Evolutionary conservation across 1,140 invertebrate genomes (phyloP).

Genomic region (Drosophila equinoxialis): DNA sequence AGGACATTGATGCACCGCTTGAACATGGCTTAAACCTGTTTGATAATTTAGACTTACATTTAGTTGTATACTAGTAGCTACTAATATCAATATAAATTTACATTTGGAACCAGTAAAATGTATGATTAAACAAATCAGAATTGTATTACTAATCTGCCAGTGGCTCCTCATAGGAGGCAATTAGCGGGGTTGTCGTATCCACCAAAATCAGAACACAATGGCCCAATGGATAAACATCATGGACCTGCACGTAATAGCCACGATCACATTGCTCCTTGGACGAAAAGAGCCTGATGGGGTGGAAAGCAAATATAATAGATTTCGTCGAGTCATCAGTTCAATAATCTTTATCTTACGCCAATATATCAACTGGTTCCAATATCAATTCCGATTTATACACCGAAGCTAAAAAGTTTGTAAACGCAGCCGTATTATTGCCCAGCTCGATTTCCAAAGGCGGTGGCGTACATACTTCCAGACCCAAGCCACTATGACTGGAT

Average conservation of each 20-base stretch:
- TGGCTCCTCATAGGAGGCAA: slow-evolving; percentile 65
- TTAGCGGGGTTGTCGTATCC: slow-evolving; percentile 86
- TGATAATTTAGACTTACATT: slow-evolving; percentile 53
- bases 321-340: neutral
- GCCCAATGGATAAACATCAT: slow-evolving; percentile 85
- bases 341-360: slow-evolving; percentile 83
- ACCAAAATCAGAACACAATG: slow-evolving; percentile 86
- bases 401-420: slow-evolving; percentile 81
- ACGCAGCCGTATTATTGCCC: slow-evolving; percentile 79
- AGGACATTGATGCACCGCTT: slow-evolving; percentile 44
- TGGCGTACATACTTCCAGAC: slow-evolving; percentile 57
- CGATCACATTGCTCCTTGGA: slow-evolving; percentile 84
- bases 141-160: neutral
- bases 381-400: slow-evolving; percentile 84
- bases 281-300: slow-evolving; percentile 84
- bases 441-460: slow-evolving; percentile 62
- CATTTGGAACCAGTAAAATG: slow-evolving; percentile 55
- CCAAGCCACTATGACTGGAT: slow-evolving; percentile 54
- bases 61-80: slow-evolving; percentile 60
- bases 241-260: slow-evolving; percentile 85
- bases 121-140: slow-evolving; percentile 33
- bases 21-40: slow-evolving; percentile 10
- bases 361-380: slow-evolving; percentile 84
- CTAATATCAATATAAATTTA: slow-evolving; percentile 46
- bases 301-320: slow-evolving; percentile 28